Evolutionary conservation across 2,888 invertebrate genomes (phyloP).

Genomic region (Pharmacophagus antenor): DNA sequence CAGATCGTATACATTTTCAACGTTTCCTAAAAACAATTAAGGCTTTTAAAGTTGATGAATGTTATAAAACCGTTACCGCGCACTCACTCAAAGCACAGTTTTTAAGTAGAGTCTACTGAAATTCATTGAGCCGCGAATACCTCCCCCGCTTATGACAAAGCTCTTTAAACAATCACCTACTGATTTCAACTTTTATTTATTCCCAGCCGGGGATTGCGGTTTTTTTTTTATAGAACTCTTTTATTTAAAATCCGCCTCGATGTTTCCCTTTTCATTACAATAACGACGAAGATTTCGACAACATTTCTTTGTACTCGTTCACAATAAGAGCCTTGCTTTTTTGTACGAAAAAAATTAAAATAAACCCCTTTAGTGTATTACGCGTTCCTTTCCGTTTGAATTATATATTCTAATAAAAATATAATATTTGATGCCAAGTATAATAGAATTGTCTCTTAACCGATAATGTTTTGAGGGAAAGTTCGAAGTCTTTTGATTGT

Average conservation of each 20-base stretch:
- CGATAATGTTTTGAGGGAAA: no score
- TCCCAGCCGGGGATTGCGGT: constrained; percentile 38
- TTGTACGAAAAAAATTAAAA: not conserved
- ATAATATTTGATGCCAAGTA: no score
- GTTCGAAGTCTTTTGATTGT: no score
- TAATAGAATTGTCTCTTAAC: no score
- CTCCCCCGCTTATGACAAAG: constrained; percentile 46
- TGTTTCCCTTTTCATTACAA: constrained; percentile 57
- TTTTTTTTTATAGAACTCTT: constrained; percentile 33
- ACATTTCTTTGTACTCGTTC: constrained; percentile 37
- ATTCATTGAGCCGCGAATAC: constrained; percentile 54
- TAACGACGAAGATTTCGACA: constrained; percentile 54
- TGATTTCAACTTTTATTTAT: constrained; percentile 54
- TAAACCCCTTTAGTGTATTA: not conserved
- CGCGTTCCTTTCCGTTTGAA: not conserved
- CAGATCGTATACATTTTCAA: not conserved
- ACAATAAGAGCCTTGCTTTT: not conserved
- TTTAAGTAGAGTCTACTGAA: constrained; percentile 27
- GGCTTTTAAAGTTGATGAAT: constrained; percentile 40
- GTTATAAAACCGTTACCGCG: constrained; percentile 23
- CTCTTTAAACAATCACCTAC: constrained; percentile 52
- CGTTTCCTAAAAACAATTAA: constrained; percentile 26
- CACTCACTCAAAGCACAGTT: constrained; percentile 25
- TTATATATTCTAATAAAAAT: not conserved
- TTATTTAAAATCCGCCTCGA: constrained; percentile 38